Conservation (phyloP, 2,797 vertebrate genomes). For the Cuniculus paca region DNA sequence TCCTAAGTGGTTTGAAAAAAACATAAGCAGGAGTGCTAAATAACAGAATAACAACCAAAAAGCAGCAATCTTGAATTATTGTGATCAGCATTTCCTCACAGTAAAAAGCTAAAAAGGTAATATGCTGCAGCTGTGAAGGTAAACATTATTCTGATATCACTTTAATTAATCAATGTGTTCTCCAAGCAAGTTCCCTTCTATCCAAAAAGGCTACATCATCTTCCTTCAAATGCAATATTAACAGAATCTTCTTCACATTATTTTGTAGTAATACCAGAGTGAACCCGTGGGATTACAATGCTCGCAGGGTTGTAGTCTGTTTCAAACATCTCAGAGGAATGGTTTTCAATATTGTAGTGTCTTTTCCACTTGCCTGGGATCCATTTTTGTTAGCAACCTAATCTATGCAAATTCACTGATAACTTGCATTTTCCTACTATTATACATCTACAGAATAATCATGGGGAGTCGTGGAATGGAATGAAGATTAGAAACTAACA, state of each 20-base stretch:
- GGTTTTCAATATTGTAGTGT: constrained; percentile 64
- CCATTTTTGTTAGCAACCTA: constrained; percentile 71
- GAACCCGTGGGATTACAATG: constrained; percentile 32
- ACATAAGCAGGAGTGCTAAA: background rate
- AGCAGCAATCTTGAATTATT: background rate
- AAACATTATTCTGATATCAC: constrained; percentile 53
- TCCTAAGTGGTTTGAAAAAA: constrained; percentile 11
- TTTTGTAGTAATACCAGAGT: constrained; percentile 35
- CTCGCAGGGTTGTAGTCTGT: constrained; percentile 60
- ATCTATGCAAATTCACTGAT: constrained; percentile 41
- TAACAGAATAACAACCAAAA: constrained; percentile 43
- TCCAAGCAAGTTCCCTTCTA: constrained; percentile 59
- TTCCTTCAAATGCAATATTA: constrained; percentile 14
- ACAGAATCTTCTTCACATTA: background rate
- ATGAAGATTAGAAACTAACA: background rate
- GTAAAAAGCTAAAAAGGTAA: constrained; percentile 49
- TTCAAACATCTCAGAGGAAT: constrained; percentile 65
- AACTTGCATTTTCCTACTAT: background rate
- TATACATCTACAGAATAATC: background rate
- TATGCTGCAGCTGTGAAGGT: constrained; percentile 44
- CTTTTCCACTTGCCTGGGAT: constrained; percentile 76
- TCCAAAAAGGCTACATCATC: constrained; percentile 36
- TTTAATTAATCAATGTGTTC: constrained; percentile 73
- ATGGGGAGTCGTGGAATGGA: too few species aligned
- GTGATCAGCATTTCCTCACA: constrained; percentile 25